Percentiles rank a stretch among this genome's conserved stretches.
Evolutionary conservation across 2,113 vertebrate species (phyloP).

Genomic region (Diadophis punctatus): DNA sequence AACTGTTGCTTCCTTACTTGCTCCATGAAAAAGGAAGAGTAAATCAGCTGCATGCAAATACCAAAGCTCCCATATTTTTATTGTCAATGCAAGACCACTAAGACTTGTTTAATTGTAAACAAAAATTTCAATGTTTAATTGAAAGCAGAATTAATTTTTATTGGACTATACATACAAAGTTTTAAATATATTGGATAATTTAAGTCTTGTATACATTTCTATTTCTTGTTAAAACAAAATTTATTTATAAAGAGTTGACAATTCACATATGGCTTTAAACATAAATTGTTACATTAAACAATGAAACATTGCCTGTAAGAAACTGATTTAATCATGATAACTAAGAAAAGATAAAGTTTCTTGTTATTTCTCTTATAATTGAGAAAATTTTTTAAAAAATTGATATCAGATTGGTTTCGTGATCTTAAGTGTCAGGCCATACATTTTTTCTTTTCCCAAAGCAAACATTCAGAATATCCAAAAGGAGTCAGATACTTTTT

Average conservation of each 20-base stretch:
- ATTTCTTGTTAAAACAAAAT: neutral
- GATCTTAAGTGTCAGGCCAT: too few relatives aligned
- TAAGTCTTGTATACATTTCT: neutral
- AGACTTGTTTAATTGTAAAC: neutral
- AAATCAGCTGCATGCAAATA: neutral
- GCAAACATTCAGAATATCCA: neutral
- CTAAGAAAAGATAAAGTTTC: neutral
- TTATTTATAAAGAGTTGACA: neutral
- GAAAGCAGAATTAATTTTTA: neutral
- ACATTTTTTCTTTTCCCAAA: neutral
- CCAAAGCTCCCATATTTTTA: neutral
- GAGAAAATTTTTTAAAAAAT: neutral
- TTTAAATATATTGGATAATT: neutral
- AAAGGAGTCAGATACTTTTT: neutral
- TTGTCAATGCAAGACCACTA: neutral
- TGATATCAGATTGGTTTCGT: neutral
- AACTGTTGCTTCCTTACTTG: neutral
- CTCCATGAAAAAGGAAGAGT: neutral
- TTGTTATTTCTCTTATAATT: neutral
- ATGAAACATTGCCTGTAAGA: neutral
- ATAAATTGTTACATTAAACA: neutral
- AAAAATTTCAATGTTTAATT: neutral
- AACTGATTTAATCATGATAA: neutral
- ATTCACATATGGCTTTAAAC: neutral
- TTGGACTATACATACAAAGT: neutral